phyloP scores from a whole-genome alignment of 2,113 vertebrate genomes.

The Phalacrocorax pelagicus region DNA sequence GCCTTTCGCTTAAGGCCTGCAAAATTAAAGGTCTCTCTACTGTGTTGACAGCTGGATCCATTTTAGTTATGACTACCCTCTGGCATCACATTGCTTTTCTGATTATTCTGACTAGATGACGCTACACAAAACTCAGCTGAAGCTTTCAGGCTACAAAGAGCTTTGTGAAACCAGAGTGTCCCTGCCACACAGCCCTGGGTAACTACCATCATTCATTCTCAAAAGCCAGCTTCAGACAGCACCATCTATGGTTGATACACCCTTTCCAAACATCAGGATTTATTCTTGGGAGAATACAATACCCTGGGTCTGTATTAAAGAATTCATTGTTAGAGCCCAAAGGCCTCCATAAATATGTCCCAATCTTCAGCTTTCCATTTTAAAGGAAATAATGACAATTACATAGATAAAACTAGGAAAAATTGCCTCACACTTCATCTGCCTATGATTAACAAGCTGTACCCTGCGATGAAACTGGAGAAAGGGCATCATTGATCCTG shows the following conservation, averaged over 20 bases:
- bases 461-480: background rate
- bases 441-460: background rate
- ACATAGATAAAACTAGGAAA: background rate
- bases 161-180: background rate
- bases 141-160: background rate
- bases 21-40: constrained; percentile 1
- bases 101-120: background rate
- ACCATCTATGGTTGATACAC: background rate
- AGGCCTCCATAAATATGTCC: background rate
- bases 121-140: background rate
- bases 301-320: background rate
- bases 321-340: background rate
- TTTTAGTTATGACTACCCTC: constrained; percentile 18
- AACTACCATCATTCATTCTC: background rate
- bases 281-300: background rate
- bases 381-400: background rate
- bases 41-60: constrained; percentile 27
- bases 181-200: background rate
- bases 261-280: constrained; percentile 24
- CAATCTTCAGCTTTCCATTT: constrained; percentile 16
- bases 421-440: background rate
- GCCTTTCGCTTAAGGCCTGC: background rate
- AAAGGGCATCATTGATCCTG: background rate
- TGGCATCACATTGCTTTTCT: background rate
- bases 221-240: constrained; percentile 16